These are phyloP conservation scores for Conistra vaccinii DNA, from an alignment of 2,888 invertebrate species.

Conservation along the genomic window DNA sequence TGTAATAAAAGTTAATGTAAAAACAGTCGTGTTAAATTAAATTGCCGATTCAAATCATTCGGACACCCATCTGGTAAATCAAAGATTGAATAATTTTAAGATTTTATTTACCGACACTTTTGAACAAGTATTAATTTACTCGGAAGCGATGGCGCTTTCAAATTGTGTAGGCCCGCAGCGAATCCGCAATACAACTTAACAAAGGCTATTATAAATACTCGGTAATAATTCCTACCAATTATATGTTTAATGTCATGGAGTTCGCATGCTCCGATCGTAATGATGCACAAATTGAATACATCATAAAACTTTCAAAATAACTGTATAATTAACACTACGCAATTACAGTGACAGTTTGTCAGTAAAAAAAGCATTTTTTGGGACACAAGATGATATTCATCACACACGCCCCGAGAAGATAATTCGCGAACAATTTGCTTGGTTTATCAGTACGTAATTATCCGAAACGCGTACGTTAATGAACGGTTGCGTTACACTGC, in stretches of 20 bases:
- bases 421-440: conserved; percentile 89
- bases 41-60: conserved; percentile 62
- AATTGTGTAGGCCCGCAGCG: conserved; percentile 42
- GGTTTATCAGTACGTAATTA: conserved; percentile 89
- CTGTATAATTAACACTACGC: conserved; percentile 76
- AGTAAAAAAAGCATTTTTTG: conserved; percentile 76
- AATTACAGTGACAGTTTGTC: conserved; percentile 78
- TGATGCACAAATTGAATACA: conserved; percentile 74
- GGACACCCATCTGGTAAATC: conserved; percentile 52
- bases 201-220: conserved; percentile 64
- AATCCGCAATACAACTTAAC: conserved; percentile 51
- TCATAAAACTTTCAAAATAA: conserved; percentile 76
- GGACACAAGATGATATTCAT: conserved; percentile 84
- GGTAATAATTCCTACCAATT: conserved; percentile 68
- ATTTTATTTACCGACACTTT: conserved; percentile 49
- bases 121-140: conserved; percentile 54
- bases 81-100: conserved; percentile 58
- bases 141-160: conserved; percentile 48
- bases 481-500: conserved; percentile 82
- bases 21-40: conserved; percentile 60
- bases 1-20: conserved; percentile 65
- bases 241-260: conserved; percentile 67
- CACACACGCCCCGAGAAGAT: conserved; percentile 79
- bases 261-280: conserved; percentile 68
- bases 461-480: conserved; percentile 87